A percentile compares a stretch with the other conserved stretches of the same genome.
These are phyloP conservation scores for Leucophora obtusa DNA, from an alignment of 2,888 invertebrate genomes.

Conservation along the genomic window DNA sequence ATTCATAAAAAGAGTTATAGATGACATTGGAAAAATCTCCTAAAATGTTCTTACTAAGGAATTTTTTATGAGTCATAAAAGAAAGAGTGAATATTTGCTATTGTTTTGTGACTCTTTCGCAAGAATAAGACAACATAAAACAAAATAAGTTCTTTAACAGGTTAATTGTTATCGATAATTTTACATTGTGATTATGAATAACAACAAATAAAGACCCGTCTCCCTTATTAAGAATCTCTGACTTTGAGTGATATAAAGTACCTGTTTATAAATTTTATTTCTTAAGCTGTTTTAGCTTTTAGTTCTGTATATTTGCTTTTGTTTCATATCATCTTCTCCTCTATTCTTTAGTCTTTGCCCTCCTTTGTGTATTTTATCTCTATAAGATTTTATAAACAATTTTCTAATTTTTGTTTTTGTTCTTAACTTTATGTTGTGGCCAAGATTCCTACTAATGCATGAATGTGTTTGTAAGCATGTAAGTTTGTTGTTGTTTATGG, in stretches of 20 bases:
- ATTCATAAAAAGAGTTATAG: too few relatives aligned
- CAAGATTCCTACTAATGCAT: neutral
- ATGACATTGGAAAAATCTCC: too few relatives aligned
- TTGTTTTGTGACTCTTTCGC: too few relatives aligned
- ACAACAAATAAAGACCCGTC: too few relatives aligned
- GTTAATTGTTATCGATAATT: too few relatives aligned
- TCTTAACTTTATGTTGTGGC: conserved; percentile 10
- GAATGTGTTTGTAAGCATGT: neutral
- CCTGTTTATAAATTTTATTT: conserved; percentile 10
- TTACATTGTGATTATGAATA: too few relatives aligned
- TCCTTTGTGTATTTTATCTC: neutral
- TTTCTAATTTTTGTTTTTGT: conserved; percentile 1
- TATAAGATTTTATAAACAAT: neutral
- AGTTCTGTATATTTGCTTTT: neutral
- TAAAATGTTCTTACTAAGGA: too few relatives aligned
- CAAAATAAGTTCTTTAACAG: too few relatives aligned
- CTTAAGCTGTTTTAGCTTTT: conserved; percentile 3
- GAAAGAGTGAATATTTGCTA: too few relatives aligned
- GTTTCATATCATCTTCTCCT: neutral
- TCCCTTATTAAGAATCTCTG: neutral
- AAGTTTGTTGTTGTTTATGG: conserved; percentile 27
- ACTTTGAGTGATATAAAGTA: neutral
- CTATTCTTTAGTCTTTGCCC: neutral
- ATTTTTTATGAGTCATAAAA: too few relatives aligned
- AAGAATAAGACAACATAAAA: too few relatives aligned